These are phyloP conservation scores for Percopsis omiscomaycus DNA, from an alignment of 2,797 vertebrate species.

Conservation along the genomic window DNA sequence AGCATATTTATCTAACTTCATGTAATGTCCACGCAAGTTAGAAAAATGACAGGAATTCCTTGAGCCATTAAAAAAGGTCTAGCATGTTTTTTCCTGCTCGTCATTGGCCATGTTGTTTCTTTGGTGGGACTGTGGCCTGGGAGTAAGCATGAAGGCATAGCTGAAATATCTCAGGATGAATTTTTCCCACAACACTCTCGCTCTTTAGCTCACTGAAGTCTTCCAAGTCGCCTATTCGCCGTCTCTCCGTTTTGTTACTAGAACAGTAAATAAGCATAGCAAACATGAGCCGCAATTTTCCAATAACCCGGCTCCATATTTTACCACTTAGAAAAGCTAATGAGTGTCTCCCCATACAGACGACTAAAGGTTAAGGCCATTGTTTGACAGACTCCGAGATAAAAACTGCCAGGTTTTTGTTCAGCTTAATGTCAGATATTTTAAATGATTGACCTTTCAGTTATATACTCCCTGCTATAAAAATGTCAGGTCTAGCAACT, in stretches of 20 bases:
- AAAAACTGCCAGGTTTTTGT: slow-evolving; percentile 50
- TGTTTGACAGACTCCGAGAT: slow-evolving; percentile 48
- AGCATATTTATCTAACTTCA: slow-evolving; percentile 72
- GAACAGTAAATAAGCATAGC: slow-evolving; percentile 60
- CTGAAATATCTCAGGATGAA: slow-evolving; percentile 77
- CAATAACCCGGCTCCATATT: slow-evolving; percentile 52
- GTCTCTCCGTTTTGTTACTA: slow-evolving; percentile 42
- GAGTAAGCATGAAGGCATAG: slow-evolving; percentile 68
- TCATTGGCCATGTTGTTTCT: slow-evolving; percentile 69
- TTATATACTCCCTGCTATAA: slow-evolving; percentile 55
- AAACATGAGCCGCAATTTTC: slow-evolving; percentile 47
- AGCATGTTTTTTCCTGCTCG: slow-evolving; percentile 71
- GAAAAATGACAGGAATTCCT: slow-evolving; percentile 76
- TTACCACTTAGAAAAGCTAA: slow-evolving; percentile 44
- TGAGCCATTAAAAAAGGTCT: slow-evolving; percentile 71
- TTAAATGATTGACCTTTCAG: slow-evolving; percentile 64
- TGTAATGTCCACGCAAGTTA: slow-evolving; percentile 58
- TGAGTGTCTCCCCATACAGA: slow-evolving; percentile 39
- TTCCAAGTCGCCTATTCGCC: slow-evolving; percentile 54
- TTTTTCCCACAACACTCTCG: slow-evolving; percentile 79
- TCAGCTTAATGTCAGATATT: slow-evolving; percentile 56
- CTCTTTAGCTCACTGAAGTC: slow-evolving; percentile 56
- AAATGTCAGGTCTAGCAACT: slow-evolving; percentile 57
- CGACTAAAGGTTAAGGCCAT: slow-evolving; percentile 64
- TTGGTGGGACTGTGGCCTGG: slow-evolving; percentile 64